These are phyloP conservation scores for Coregonus ussuriensis DNA, from an alignment of 2,797 vertebrate species.

Conservation along the genomic window DNA sequence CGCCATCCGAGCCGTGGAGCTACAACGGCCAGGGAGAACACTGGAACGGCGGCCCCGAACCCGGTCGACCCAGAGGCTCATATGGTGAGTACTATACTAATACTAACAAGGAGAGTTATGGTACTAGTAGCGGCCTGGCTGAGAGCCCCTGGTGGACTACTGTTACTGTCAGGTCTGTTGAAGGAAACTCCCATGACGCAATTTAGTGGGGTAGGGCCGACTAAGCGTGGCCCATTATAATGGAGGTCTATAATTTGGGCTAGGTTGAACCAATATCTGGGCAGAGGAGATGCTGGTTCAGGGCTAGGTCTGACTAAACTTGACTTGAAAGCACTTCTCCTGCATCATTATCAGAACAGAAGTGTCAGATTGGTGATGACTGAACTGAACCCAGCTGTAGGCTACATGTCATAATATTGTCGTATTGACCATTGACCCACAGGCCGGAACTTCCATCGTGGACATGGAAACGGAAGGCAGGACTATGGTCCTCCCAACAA, in stretches of 20 bases:
- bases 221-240: background rate
- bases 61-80: background rate
- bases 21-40: conserved; percentile 26
- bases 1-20: conserved; percentile 47
- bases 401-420: too few species aligned
- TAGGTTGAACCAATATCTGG: too few species aligned
- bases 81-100: background rate
- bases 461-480: conserved; percentile 45
- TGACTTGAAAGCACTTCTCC: too few species aligned
- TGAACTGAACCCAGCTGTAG: background rate
- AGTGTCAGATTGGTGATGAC: background rate
- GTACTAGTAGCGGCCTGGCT: background rate
- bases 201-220: too few species aligned
- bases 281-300: too few species aligned
- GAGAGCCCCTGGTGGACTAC: background rate
- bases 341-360: background rate
- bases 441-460: conserved; percentile 53
- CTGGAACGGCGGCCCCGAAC: conserved; percentile 30
- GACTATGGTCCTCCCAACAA: conserved; percentile 37
- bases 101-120: background rate
- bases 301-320: too few species aligned
- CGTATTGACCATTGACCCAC: background rate
- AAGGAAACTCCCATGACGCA: too few species aligned
- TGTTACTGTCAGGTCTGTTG: too few species aligned
- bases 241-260: too few species aligned